phyloP scores from a whole-genome alignment of 2,113 vertebrate species.

The Mellivora capensis region DNA sequence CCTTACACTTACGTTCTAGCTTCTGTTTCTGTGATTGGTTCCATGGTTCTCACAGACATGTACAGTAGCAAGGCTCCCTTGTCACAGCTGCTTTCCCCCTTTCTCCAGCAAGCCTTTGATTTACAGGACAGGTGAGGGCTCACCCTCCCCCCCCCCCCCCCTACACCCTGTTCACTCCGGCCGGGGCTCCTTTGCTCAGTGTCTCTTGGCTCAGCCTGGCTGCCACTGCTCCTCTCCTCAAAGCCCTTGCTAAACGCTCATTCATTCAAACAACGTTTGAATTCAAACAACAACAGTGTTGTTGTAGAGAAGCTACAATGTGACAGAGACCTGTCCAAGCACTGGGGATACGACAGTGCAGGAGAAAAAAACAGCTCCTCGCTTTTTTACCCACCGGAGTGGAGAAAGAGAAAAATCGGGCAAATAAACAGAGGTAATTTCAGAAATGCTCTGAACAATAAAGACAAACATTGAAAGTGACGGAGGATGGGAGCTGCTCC shows the following conservation, averaged over 20 bases:
- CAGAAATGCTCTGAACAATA: not conserved
- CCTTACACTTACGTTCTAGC: not conserved
- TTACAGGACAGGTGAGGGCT: not conserved
- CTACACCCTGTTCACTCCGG: too few relatives aligned
- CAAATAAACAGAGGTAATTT: not conserved
- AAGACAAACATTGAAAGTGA: not conserved
- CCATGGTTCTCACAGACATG: not conserved
- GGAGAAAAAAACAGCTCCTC: not conserved
- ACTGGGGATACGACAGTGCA: not conserved
- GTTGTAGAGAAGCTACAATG: not conserved
- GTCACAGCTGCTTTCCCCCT: not conserved
- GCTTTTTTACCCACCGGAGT: not conserved
- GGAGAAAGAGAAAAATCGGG: not conserved
- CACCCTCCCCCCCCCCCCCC: fast-evolving
- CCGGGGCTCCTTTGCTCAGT: not conserved
- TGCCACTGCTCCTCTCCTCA: not conserved
- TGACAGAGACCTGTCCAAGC: not conserved
- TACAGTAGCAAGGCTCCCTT: not conserved
- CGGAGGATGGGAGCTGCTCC: not conserved
- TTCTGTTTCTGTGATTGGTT: not conserved
- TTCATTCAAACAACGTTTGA: not conserved
- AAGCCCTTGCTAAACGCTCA: not conserved
- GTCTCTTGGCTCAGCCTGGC: not conserved
- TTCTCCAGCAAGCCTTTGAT: not conserved
- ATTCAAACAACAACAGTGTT: too few relatives aligned